A percentile compares a stretch with the other conserved stretches of the same genome.
These are phyloP conservation scores for Microplitis demolitor DNA, from an alignment of 1,140 invertebrate genomes.

Conservation along the genomic window DNA sequence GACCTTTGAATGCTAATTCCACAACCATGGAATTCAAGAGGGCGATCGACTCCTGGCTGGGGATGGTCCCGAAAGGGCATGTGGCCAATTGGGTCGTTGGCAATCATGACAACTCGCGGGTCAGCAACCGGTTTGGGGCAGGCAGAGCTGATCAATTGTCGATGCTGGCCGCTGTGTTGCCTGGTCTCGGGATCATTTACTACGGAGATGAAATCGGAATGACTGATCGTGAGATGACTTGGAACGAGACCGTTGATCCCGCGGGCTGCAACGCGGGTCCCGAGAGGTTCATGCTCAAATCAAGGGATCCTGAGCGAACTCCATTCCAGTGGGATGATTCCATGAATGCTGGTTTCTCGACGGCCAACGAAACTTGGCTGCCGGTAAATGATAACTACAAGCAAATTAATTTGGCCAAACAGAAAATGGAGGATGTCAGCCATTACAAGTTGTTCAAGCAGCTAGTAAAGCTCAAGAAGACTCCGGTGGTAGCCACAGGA, in stretches of 20 bases:
- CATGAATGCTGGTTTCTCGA: conserved; percentile 69
- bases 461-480: conserved; percentile 34
- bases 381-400: conserved; percentile 67
- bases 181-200: conserved; percentile 74
- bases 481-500: not conserved
- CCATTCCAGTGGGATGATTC: conserved; percentile 74
- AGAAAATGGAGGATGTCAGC: conserved; percentile 47
- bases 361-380: conserved; percentile 65
- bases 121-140: conserved; percentile 67
- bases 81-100: conserved; percentile 59
- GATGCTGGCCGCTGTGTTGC: conserved; percentile 68
- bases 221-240: conserved; percentile 68
- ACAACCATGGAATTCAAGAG: conserved; percentile 63
- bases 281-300: conserved; percentile 14
- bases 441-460: conserved; percentile 60
- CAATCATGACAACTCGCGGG: conserved; percentile 73
- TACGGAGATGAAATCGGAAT: conserved; percentile 82
- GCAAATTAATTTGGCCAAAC: conserved; percentile 59
- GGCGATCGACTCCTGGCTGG: conserved; percentile 64
- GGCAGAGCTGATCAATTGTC: conserved; percentile 69
- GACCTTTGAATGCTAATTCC: conserved; percentile 58
- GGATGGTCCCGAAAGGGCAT: conserved; percentile 41
- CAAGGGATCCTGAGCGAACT: conserved; percentile 19
- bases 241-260: conserved; percentile 31
- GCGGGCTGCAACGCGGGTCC: conserved; percentile 15